These are phyloP conservation scores for Cyanoliseus patagonus DNA, from an alignment of 2,113 vertebrate genomes.

Conservation along the genomic window DNA sequence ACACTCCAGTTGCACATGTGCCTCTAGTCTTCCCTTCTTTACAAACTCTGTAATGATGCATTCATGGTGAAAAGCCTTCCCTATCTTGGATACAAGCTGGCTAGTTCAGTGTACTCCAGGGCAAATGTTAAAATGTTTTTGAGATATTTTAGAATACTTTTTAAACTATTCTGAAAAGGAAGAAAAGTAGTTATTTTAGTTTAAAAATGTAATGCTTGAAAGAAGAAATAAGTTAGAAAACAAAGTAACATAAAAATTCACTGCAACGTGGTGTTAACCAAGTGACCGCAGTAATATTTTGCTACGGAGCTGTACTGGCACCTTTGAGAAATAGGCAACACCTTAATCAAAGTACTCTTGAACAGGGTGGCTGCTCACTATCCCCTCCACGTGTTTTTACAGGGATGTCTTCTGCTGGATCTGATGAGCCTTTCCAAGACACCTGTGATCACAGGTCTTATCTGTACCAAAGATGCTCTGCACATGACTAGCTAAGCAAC, in stretches of 20 bases:
- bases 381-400: background rate
- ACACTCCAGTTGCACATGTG: background rate
- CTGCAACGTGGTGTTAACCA: accelerated
- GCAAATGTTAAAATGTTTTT: background rate
- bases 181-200: background rate
- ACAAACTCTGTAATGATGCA: background rate
- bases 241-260: background rate
- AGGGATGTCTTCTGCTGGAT: background rate
- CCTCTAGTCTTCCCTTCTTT: background rate
- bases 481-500: background rate
- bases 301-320: background rate
- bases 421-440: background rate
- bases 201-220: background rate
- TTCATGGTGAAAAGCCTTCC: background rate
- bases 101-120: background rate
- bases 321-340: background rate
- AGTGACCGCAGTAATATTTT: background rate
- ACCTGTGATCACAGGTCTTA: background rate
- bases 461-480: background rate
- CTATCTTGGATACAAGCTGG: background rate
- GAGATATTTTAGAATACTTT: background rate
- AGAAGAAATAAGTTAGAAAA: background rate
- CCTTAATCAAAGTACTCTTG: background rate
- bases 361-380: background rate
- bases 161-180: background rate